These are phyloP conservation scores for Hoplodrina ambigua DNA, from an alignment of 2,888 invertebrate genomes.

Conservation along the genomic window DNA sequence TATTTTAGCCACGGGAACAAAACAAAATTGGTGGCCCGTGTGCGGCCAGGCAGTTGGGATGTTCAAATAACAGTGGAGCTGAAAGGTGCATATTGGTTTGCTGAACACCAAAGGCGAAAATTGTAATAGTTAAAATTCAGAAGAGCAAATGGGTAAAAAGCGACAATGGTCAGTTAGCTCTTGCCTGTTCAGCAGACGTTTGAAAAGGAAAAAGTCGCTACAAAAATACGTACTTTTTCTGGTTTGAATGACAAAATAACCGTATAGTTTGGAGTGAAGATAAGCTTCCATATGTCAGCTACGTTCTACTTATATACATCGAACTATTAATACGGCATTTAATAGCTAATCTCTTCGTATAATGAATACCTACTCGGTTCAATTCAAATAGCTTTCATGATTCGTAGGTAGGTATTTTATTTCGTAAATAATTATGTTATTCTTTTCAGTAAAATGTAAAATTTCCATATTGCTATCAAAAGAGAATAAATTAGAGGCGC, in stretches of 20 bases:
- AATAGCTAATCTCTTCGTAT: conserved; percentile 24
- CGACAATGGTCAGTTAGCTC: neutral
- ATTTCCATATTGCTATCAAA: neutral
- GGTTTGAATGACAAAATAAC: neutral
- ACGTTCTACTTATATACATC: conserved; percentile 21
- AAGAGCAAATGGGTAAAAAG: neutral
- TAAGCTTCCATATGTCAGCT: neutral
- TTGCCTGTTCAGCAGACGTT: neutral
- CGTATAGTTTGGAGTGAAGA: neutral
- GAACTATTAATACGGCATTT: conserved; percentile 8
- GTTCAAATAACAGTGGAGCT: neutral
- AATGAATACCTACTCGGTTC: conserved; percentile 6
- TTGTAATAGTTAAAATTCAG: neutral
- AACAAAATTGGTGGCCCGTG: too few relatives aligned
- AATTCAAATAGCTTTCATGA: conserved; percentile 8
- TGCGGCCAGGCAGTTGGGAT: neutral
- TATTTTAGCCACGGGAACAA: too few relatives aligned
- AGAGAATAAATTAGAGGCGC: too few relatives aligned
- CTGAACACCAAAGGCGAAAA: conserved; percentile 5
- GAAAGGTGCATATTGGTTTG: conserved; percentile 13
- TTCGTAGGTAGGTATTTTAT: neutral
- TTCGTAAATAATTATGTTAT: neutral
- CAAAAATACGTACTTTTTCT: neutral
- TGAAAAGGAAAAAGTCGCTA: too few relatives aligned
- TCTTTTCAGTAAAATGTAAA: neutral